Evolutionary conservation across 1,140 invertebrate species (phyloP), one percentile per base, ranked within the genome.

Genomic region (Pogonomyrmex californicus): DNA sequence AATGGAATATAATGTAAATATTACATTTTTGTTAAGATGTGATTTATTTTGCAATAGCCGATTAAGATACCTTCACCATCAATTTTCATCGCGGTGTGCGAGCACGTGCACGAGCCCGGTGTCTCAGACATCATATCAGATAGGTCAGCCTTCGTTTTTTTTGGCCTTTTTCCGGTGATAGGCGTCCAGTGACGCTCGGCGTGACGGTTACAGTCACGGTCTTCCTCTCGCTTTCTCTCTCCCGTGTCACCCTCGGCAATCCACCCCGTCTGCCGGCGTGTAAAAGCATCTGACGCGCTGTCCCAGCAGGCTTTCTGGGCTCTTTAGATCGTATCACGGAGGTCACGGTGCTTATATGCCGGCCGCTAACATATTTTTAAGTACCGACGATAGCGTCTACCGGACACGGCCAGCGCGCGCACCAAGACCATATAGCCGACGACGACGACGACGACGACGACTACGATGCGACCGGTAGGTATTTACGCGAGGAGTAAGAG

Each of bases 321-420:
- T 91, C 93, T 93, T 92, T 89, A 95, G 95, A 95, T 95, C 89
- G 81, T 95, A 95, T 95, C 94, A 88, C 90, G 87, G 93, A 95
- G 94, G 94, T 95, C 95, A 95, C 93, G 94, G 94, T 95, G 92
- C 93, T 95, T 95, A 95, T 93, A 91, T 88, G 89, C 91, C 90
- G 91, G 90, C 91, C 92, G 93, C 93, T 93, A 94, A 94, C 93
- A 94, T 93, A 94, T 94, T 94, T 95, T 95, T 95, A 95, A 95
- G 92, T 93, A 94, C 91, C 93, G 92, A 91, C 90, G 90, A 88
- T 88, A 91, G 86, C 81, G 88, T 91, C 93, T 90, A 88, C 82
- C 85, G 82, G 89, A 85, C 87, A 87, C 77, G 66, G 73, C 49
- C 60, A 54, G 68, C 58, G 79, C 79, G 75, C 73, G 71, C 51